Base-by-base conservation (phyloP, 2,888 invertebrate species). In the Oeneis ivallda region DNA sequence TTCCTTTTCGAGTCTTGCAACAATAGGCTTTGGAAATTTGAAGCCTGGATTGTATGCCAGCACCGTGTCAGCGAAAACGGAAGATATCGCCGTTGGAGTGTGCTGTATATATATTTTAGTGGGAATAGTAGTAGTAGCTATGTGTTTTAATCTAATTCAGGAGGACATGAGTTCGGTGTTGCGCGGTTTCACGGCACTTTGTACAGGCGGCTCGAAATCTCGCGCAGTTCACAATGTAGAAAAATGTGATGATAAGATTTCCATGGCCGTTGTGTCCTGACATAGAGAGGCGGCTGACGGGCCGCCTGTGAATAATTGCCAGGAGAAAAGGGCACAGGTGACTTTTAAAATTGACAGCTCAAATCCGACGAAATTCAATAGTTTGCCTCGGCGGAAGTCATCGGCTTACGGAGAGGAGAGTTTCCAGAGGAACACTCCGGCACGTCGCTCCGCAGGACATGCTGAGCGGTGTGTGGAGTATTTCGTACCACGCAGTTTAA, bases 101-200 rank as follows among this genome's bases (percentile, higher is more conserved):
- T 96, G 96, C 75, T 96, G 96, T 53, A 93, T 95, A 7, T 97
- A 97, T 80, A 96, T 97, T 67, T 87, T 97, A 67, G 93, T 96
- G 41, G 97, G 97, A 54, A 96, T 97, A 94, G 96, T 96, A 15
- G 93, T 97, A 70, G 94, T 97, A 58, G 96, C 97, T 45, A 96
- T 96, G 95, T 96, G 96, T 84, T 97, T 97, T 87, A 96, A 96
- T 84, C 91, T 97, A 66, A 95, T 96, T 62, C 96, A 96, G 82
- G 96, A 96, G 77, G 96, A 96, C 82, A 93, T 96, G 79, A 78
- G 84, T 69, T 72, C 80, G 13, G 74, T 80, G 17, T 58, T 86
- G 69, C 71, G 75, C 3, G 70, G 73, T 37, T 73, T 83, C 39
- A 75, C 82, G 5, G 75, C 80, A 10, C 72, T 85, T 53, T 85